phyloP scores from a whole-genome alignment of 1,140 invertebrate genomes.

The Physella acuta region DNA sequence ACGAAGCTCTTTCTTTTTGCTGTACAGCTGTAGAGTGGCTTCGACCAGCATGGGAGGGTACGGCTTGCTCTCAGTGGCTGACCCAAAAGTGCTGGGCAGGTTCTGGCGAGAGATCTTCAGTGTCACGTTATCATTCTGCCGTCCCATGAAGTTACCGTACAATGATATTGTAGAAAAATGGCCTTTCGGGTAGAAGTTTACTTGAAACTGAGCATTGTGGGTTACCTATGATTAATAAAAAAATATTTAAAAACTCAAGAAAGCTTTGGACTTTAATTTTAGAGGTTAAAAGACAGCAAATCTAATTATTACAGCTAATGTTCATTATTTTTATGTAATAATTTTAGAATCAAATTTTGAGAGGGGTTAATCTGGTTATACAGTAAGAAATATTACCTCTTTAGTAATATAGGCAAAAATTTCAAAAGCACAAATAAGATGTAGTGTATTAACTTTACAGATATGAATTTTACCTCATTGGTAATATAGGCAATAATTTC shows the following conservation, averaged over 20 bases:
- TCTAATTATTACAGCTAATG: too few relatives aligned
- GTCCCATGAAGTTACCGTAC: slow-evolving; percentile 45
- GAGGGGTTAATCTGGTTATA: too few relatives aligned
- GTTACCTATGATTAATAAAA: not conserved
- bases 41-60: slow-evolving; percentile 35
- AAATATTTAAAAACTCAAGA: slow-evolving; percentile 1
- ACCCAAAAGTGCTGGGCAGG: not conserved
- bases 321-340: too few relatives aligned
- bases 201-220: slow-evolving; percentile 34
- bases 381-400: too few relatives aligned
- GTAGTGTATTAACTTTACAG: too few relatives aligned
- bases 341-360: too few relatives aligned
- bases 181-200: slow-evolving; percentile 48
- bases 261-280: too few relatives aligned
- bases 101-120: slow-evolving; percentile 36
- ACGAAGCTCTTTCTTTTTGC: slow-evolving; percentile 41
- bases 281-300: too few relatives aligned
- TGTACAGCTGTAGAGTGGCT: slow-evolving; percentile 45
- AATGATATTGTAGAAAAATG: slow-evolving; percentile 45
- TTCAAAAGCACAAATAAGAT: too few relatives aligned
- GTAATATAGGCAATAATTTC: too few relatives aligned
- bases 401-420: too few relatives aligned
- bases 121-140: slow-evolving; percentile 44
- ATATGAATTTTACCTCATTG: too few relatives aligned
- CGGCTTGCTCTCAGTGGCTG: not conserved